Percentiles rank a stretch among this genome's conserved stretches.
phyloP scores from a whole-genome alignment of 2,113 vertebrate genomes.

The Cyrtonyx montezumae region DNA sequence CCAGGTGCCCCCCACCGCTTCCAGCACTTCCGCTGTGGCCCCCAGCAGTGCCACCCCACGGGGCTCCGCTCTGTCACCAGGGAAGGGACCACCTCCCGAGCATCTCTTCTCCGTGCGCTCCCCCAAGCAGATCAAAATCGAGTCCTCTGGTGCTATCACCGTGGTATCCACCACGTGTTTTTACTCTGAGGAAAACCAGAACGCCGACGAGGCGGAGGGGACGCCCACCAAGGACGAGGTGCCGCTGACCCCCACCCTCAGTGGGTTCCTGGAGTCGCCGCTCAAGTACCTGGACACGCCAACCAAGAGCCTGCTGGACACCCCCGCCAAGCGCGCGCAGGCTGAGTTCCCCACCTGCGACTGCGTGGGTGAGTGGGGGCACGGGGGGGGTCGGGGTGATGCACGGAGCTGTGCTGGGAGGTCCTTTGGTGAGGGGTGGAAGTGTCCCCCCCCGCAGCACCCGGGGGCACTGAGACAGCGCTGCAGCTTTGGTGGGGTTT shows the following conservation, averaged over 20 bases:
- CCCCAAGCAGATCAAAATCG: constrained; percentile 94
- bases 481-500: background rate
- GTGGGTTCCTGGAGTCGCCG: constrained; percentile 94
- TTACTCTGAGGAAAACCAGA: constrained; percentile 83
- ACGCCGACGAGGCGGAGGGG: constrained; percentile 72
- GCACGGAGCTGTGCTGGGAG: too few relatives aligned
- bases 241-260: constrained; percentile 89
- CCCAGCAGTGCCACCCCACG: background rate
- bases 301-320: constrained; percentile 92
- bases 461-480: background rate
- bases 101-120: constrained; percentile 72
- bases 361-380: constrained; percentile 88
- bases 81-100: constrained; percentile 34
- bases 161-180: constrained; percentile 95
- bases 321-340: constrained; percentile 90
- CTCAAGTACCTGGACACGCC: constrained; percentile 94
- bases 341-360: constrained; percentile 92
- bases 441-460: too few relatives aligned
- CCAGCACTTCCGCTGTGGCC: background rate
- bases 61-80: background rate
- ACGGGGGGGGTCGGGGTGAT: too few relatives aligned
- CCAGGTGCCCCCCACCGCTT: background rate
- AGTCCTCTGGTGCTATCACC: constrained; percentile 90
- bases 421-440: background rate
- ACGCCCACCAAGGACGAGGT: constrained; percentile 90